These are phyloP conservation scores for Drosophila demipolita DNA, from an alignment of 2,888 invertebrate species.

Conservation along the genomic window DNA sequence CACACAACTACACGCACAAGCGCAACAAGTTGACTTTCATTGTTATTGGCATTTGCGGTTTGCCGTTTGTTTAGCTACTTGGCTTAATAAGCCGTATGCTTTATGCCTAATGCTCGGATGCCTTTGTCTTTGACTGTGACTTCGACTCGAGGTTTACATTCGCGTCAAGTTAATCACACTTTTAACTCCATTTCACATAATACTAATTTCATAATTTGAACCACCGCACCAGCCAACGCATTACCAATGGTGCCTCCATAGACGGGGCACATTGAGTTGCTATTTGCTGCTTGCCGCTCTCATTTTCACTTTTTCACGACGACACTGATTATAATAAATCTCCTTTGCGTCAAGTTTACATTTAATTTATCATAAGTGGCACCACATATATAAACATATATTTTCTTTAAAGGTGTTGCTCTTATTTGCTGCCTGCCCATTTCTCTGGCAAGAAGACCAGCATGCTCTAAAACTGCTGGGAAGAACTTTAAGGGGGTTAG, in stretches of 20 bases:
- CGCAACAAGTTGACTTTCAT: slow-evolving; percentile 69
- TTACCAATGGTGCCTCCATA: slow-evolving; percentile 10
- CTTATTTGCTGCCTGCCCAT: background rate
- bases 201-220: slow-evolving; percentile 79
- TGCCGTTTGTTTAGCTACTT: slow-evolving; percentile 37
- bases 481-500: slow-evolving; percentile 19
- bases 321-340: slow-evolving; percentile 51
- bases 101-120: slow-evolving; percentile 44
- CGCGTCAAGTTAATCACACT: slow-evolving; percentile 74
- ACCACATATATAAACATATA: slow-evolving; percentile 7
- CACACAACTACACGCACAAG: slow-evolving; percentile 21
- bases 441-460: slow-evolving; percentile 11
- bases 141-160: slow-evolving; percentile 45
- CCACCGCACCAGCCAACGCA: slow-evolving; percentile 56
- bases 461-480: slow-evolving; percentile 14
- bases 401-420: background rate
- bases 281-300: slow-evolving; percentile 28
- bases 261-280: slow-evolving; percentile 40
- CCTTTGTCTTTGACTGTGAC: slow-evolving; percentile 39
- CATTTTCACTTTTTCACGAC: slow-evolving; percentile 51
- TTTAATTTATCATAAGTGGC: slow-evolving; percentile 64
- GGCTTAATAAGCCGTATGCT: slow-evolving; percentile 67
- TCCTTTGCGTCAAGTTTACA: slow-evolving; percentile 36
- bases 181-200: slow-evolving; percentile 81
- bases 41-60: slow-evolving; percentile 62